These are phyloP conservation scores for Tiliacea citrago DNA, from an alignment of 2,888 invertebrate species.

Conservation along the genomic window DNA sequence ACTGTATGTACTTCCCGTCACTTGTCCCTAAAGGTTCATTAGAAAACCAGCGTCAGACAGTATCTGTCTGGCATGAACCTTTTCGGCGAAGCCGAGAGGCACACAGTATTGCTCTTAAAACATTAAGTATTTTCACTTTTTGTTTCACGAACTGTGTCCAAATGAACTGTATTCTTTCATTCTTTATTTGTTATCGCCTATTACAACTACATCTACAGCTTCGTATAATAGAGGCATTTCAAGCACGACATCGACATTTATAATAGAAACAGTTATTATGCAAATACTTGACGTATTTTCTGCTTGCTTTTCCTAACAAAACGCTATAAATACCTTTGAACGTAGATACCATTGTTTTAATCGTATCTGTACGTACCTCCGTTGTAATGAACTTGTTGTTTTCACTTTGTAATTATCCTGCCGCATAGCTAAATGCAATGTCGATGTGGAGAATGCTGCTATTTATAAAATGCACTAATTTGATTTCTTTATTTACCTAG, in stretches of 20 bases:
- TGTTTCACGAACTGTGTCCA: no score
- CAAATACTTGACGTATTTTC: conserved; percentile 38
- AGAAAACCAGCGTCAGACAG: not conserved
- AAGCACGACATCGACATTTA: conserved; percentile 15
- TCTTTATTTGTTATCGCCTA: conserved; percentile 5
- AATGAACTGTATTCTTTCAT: no score
- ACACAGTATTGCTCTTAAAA: not conserved
- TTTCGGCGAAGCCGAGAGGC: not conserved
- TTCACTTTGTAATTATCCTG: conserved; percentile 20
- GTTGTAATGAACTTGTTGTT: conserved; percentile 12
- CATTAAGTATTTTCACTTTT: no score
- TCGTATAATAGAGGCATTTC: conserved; percentile 25
- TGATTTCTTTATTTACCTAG: not conserved
- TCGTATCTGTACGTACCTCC: not conserved
- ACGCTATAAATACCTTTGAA: conserved; percentile 25
- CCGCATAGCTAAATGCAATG: not conserved
- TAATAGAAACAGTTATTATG: conserved; percentile 49
- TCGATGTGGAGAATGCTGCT: not conserved
- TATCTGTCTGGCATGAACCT: not conserved
- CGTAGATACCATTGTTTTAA: conserved; percentile 26
- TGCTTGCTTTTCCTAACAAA: conserved; percentile 43
- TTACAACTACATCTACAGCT: conserved; percentile 5
- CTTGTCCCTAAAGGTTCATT: not conserved
- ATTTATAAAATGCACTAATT: not conserved
- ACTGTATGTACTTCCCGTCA: not conserved